Evolutionary conservation across 35 echinoderm and acorn worm genomes (phyloP), one percentile per base, ranked within the genome.

Genomic region (Chiridota heheva): DNA sequence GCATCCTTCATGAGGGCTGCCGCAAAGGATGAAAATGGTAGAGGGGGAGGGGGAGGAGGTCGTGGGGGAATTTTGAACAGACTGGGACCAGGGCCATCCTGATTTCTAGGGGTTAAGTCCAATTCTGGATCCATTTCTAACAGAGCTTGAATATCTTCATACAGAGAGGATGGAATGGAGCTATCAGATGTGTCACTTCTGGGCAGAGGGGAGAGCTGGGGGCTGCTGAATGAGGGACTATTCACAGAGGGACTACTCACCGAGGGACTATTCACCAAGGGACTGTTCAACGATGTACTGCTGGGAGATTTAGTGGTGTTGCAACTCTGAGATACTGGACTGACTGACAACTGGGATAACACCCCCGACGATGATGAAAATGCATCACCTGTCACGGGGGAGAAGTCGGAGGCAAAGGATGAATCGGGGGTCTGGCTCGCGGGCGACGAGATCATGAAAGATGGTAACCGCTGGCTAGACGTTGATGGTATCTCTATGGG

Each of bases 381-480:
- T 16, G 83, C 80, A 17, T 91, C 89, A 16, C 58, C 56, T 0
- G 73, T 73, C 20, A 82, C 37, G 0, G 82, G 87, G 18, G 86
- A 83, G 24, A 64, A 76, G 26, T 87, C 86, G 5, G 80, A 63
- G 0, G 76, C 70, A 0, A 69, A 32, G 0, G 90, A 93, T 1
- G 84, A 84, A 40, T 79, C 73, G 1, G 92, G 88, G 12, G 92
- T 86, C 24, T 76, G 45, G 15, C 81, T 86, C 1, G 87, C 61
- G 4, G 92, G 92, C 4, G 92, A 96, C 0, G 92, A 96, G 17
- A 86, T 69, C 86, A 96, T 96, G 77, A 96, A 90, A 26, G 87
- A 84, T 0, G 88, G 87, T 17, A 91, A 47, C 16, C 18, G 18
- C 42, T 63, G 40, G 36, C 58, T 48, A 28, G 65, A 73, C 20